Evolutionary conservation across 2,888 invertebrate genomes (phyloP).

Genomic region (Yponomeuta sedellus): DNA sequence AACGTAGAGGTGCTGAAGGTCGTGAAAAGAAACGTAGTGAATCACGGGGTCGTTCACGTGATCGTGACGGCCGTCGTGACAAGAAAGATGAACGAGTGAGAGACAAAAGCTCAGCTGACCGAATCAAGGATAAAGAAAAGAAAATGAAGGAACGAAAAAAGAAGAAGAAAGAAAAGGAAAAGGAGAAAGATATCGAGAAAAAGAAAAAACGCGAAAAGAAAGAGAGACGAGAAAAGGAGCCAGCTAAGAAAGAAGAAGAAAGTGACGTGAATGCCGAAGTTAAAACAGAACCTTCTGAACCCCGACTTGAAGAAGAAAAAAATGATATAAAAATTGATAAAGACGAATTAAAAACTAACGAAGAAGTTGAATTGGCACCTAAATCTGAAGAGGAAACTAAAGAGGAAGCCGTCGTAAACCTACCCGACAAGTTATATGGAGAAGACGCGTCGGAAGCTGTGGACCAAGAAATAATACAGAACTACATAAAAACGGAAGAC

Average conservation of each 20-base stretch:
- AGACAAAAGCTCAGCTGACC: slow-evolving; percentile 62
- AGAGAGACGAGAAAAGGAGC: slow-evolving; percentile 73
- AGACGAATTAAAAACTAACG: not conserved
- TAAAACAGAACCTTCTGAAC: slow-evolving; percentile 20
- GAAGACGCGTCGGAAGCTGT: slow-evolving; percentile 73
- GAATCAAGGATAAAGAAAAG: slow-evolving; percentile 73
- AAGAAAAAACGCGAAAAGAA: slow-evolving; percentile 73
- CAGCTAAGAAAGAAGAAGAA: slow-evolving; percentile 48
- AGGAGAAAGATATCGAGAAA: slow-evolving; percentile 70
- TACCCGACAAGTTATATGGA: slow-evolving; percentile 65
- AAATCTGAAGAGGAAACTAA: slow-evolving; percentile 28
- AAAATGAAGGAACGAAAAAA: slow-evolving; percentile 51
- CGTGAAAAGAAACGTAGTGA: slow-evolving; percentile 66
- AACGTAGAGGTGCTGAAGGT: slow-evolving; percentile 35
- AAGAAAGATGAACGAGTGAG: slow-evolving; percentile 69
- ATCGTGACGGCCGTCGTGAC: slow-evolving; percentile 71
- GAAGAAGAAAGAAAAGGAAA: slow-evolving; percentile 71
- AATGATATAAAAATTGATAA: not conserved
- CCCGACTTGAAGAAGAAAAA: slow-evolving; percentile 16
- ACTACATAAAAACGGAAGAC: slow-evolving; percentile 64
- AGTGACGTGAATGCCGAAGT: slow-evolving; percentile 32
- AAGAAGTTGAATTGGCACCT: not conserved
- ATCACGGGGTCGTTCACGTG: slow-evolving; percentile 64
- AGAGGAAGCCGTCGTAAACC: slow-evolving; percentile 28
- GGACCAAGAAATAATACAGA: slow-evolving; percentile 76